phyloP scores from a whole-genome alignment of 2,797 vertebrate species.

The Pteronotus mesoamericanus region DNA sequence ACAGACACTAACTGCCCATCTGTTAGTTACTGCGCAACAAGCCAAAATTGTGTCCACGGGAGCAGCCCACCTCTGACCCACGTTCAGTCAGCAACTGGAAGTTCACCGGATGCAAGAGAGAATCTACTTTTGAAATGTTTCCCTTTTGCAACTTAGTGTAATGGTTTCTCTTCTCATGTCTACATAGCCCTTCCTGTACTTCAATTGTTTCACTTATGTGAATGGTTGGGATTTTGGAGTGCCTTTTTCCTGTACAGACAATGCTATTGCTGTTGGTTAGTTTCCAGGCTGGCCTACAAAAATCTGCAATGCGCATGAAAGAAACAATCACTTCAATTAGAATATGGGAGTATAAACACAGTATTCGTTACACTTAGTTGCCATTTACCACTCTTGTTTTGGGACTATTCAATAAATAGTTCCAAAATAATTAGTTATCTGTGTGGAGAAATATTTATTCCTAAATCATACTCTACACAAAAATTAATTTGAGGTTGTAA shows the following conservation, averaged over 20 bases:
- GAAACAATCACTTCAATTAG: background rate
- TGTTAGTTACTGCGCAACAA: background rate
- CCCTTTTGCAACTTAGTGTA: background rate
- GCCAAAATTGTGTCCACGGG: background rate
- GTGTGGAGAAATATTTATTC: background rate
- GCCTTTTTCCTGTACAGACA: background rate
- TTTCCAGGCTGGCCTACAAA: background rate
- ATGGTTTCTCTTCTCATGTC: background rate
- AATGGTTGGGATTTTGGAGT: conserved; percentile 8
- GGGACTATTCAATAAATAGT: background rate
- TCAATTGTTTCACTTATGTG: background rate
- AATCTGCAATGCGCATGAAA: background rate
- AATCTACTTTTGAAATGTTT: background rate
- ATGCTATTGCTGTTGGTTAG: background rate
- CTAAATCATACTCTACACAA: background rate
- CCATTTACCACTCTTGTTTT: background rate
- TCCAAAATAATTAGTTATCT: background rate
- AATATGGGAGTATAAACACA: background rate
- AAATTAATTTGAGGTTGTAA: background rate
- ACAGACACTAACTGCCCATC: background rate
- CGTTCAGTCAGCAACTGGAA: background rate
- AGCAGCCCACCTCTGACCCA: background rate
- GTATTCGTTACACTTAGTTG: background rate
- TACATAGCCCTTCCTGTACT: background rate
- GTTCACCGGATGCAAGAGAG: background rate